A percentile compares a stretch with the other conserved stretches of the same genome.
Conservation (phyloP, 2,113 vertebrate species). For the Anolis carolinensis region DNA sequence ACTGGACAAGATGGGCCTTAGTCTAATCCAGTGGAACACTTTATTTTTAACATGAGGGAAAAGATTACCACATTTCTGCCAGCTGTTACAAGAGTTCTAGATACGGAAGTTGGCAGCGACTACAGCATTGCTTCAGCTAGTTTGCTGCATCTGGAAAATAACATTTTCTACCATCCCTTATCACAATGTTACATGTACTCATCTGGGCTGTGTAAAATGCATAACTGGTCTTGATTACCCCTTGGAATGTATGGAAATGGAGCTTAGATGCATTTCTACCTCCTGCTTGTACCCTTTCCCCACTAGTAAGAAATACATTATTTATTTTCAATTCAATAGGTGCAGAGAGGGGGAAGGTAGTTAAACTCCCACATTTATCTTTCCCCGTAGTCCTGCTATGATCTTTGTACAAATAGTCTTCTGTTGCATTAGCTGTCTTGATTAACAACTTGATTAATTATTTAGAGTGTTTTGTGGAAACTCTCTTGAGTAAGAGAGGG, state of each 20-base stretch:
- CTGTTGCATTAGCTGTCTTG: not conserved
- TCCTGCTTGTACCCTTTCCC: not conserved
- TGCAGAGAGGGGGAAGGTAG: not conserved
- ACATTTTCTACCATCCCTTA: constrained; percentile 20
- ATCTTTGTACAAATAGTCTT: not conserved
- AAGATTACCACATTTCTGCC: constrained; percentile 4
- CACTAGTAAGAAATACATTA: not conserved
- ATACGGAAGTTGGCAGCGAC: not conserved
- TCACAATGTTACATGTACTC: not conserved
- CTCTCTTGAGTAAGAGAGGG: not conserved
- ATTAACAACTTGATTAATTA: not conserved
- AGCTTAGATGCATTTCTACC: not conserved
- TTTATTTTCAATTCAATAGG: not conserved
- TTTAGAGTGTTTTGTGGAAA: not conserved
- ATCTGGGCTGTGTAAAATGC: constrained; percentile 9
- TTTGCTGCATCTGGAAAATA: constrained; percentile 6
- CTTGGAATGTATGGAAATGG: constrained; percentile 21
- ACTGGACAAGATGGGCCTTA: not conserved
- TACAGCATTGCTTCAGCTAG: constrained; percentile 1
- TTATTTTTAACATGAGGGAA: not conserved
- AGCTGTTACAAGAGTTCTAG: constrained; percentile 1
- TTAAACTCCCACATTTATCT: not conserved
- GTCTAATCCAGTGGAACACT: not conserved
- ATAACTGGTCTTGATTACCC: constrained; percentile 1
- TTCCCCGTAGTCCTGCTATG: not conserved